Evolutionary conservation across 1,140 invertebrate species (phyloP).

Genomic region (Hycleus cichorii): DNA sequence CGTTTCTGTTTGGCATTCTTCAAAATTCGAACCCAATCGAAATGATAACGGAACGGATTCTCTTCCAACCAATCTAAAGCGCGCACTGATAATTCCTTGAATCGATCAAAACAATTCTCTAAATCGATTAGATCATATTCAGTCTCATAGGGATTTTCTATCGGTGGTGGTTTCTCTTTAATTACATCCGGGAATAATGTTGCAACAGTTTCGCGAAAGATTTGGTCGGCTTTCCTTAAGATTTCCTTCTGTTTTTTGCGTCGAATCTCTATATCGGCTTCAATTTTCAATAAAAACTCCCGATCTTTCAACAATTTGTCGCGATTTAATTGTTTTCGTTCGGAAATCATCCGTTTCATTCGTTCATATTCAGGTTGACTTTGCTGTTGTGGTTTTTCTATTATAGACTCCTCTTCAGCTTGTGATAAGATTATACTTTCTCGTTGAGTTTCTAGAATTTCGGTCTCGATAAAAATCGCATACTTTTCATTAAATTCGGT

Average conservation of each 20-base stretch:
- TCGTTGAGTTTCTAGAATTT: constrained; percentile 30
- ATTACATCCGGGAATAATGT: constrained; percentile 37
- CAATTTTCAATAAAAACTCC: constrained; percentile 40
- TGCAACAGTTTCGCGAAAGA: constrained; percentile 33
- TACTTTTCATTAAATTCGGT: constrained; percentile 18
- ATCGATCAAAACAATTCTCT: constrained; percentile 19
- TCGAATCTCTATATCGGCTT: constrained; percentile 39
- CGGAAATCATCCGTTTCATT: constrained; percentile 44
- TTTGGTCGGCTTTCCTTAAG: constrained; percentile 29
- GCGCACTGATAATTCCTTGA: constrained; percentile 8
- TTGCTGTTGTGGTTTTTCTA: constrained; percentile 34
- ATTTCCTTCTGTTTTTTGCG: constrained; percentile 36
- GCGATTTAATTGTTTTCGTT: constrained; percentile 43
- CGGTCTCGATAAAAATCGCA: constrained; percentile 16
- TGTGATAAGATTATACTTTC: constrained; percentile 11
- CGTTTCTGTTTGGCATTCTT: constrained; percentile 1
- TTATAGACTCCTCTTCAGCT: constrained; percentile 14
- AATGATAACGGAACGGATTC: constrained; percentile 29
- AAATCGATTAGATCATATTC: constrained; percentile 15
- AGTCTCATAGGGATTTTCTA: constrained; percentile 27
- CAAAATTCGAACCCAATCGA: constrained; percentile 23
- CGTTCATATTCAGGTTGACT: constrained; percentile 38
- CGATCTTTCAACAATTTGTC: constrained; percentile 42
- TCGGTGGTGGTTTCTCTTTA: constrained; percentile 26
- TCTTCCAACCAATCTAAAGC: constrained; percentile 17